Base-by-base conservation (phyloP, 2,113 vertebrate genomes). In the Felis chaus region DNA sequence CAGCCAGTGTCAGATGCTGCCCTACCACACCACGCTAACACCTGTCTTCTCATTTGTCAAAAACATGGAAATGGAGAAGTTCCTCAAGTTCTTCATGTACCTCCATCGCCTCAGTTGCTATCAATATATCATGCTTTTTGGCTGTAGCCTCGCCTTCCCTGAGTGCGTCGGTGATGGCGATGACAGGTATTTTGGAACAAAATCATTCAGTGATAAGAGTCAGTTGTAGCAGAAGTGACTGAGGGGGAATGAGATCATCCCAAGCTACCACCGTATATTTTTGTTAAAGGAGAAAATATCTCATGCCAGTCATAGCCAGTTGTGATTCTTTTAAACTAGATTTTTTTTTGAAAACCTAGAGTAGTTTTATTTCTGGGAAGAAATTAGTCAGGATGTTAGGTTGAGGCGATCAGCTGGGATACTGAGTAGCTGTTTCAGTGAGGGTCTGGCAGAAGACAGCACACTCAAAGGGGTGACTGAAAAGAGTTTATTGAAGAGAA, bases 71-170 rank as follows among this genome's bases (percentile, higher is more conserved):
- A 98, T 99, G 61, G 99, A 99, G 98, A 99, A 99, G 99, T 99
- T 99, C 98, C 99, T 99, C 98, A 99, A 99, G 99, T 99, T 99
- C 98, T 99, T 99, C 99, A 99, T 97, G 95, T 99, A 99, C 98
- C 99, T 99, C 97, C 99, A 97, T 95, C 99, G 99, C 93, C 99
- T 99, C 71, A 99, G 98, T 82, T 99, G 99, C 98, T 99, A 99
- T 99, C 99, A 99, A 92, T 99, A 99, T 98, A 99, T 99, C 99
- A 99, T 99, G 99, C 98, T 99, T 79, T 99, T 99, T 45, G 99
- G 99, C 98, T 99, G 99, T 94, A 99, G 99, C 95, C 99, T 99
- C 8, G 99, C 99, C 33, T 99, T 99, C 91, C 99, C 99, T 1
- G 99, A 99, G 97, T 99, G 99, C 97, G 23, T 99, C 98, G 53